Percentiles rank a stretch among this genome's conserved stretches.
These are phyloP conservation scores for Diglossa brunneiventris DNA, from an alignment of 2,113 vertebrate species.

Conservation along the genomic window DNA sequence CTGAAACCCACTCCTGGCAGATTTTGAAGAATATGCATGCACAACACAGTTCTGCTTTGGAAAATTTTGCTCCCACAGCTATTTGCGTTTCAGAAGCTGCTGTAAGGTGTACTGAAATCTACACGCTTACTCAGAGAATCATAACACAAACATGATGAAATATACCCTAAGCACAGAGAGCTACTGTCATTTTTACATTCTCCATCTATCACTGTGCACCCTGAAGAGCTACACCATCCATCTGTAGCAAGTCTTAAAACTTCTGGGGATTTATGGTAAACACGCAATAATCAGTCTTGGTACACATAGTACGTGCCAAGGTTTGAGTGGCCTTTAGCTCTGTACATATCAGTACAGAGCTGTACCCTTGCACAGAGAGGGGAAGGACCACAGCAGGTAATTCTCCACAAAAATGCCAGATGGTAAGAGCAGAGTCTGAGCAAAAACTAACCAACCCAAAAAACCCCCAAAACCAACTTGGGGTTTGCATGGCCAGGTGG, in stretches of 20 bases:
- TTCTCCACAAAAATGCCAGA: not conserved
- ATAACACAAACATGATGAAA: not conserved
- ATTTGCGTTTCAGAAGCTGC: not conserved
- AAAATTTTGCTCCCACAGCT: not conserved
- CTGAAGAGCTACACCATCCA: not conserved
- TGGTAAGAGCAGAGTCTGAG: not conserved
- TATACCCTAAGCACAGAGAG: not conserved
- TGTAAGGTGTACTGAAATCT: not conserved
- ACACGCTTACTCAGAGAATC: not conserved
- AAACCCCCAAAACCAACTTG: not conserved
- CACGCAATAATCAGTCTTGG: not conserved
- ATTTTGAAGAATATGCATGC: not conserved
- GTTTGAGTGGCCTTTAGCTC: not conserved
- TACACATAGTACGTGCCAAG: fast-evolving
- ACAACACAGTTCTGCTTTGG: not conserved
- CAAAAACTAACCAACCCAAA: not conserved
- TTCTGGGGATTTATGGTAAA: not conserved
- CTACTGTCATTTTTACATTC: not conserved
- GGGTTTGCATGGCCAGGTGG: not conserved
- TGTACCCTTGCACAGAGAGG: not conserved
- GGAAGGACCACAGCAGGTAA: not conserved
- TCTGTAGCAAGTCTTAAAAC: not conserved
- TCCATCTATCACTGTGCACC: not conserved
- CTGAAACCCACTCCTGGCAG: not conserved
- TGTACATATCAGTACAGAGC: not conserved